Percentiles rank a stretch among this genome's conserved stretches.
Evolutionary conservation across 2,113 vertebrate genomes (phyloP).

Genomic region (Thomomys bottae): DNA sequence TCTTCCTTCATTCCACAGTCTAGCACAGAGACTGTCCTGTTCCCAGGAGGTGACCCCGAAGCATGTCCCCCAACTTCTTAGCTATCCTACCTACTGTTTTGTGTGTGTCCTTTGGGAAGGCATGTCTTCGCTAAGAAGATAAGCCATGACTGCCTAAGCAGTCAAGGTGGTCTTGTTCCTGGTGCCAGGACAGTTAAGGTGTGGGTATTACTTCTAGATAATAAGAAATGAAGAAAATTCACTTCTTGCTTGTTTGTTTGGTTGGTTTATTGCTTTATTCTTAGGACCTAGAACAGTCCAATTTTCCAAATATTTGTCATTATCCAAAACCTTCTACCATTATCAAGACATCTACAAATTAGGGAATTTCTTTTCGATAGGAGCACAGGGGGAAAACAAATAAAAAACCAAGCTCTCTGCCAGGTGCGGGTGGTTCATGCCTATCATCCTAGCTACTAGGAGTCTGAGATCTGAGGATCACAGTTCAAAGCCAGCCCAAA

Average conservation of each 20-base stretch:
- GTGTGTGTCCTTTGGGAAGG: not conserved
- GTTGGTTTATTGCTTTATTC: no score
- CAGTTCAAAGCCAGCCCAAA: no score
- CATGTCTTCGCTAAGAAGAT: not conserved
- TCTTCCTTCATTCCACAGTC: not conserved
- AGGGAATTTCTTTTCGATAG: not conserved
- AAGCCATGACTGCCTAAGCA: not conserved
- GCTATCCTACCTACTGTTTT: not conserved
- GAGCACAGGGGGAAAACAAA: not conserved
- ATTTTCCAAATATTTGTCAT: no score
- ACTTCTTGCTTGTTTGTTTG: no score
- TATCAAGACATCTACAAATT: no score
- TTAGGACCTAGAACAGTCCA: no score
- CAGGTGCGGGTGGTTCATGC: no score
- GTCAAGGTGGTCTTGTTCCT: not conserved
- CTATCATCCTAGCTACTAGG: no score
- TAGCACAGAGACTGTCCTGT: not conserved
- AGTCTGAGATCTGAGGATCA: no score
- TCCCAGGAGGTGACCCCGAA: not conserved
- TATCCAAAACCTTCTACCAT: no score
- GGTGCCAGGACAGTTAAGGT: not conserved
- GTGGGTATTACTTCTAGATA: not conserved
- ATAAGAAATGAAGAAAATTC: constrained; percentile 4
- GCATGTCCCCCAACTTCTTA: not conserved
- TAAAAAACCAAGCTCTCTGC: no score